phyloP scores from a whole-genome alignment of 1,140 invertebrate species.

The Tachypleus tridentatus region DNA sequence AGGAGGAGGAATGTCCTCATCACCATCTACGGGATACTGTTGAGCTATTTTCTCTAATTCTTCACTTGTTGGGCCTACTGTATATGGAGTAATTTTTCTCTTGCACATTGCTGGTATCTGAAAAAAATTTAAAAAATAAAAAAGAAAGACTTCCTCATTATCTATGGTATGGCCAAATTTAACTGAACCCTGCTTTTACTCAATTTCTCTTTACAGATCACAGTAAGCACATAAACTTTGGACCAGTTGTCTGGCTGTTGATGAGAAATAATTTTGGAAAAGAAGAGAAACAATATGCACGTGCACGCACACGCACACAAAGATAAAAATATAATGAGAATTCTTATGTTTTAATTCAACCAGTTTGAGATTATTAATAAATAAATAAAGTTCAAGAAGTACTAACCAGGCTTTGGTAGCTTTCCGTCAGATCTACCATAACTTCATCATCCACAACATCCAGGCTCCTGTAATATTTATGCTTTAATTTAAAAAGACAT shows the following conservation, averaged over 20 bases:
- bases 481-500: not conserved
- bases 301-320: no score
- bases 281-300: no score
- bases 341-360: no score
- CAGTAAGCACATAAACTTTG: no score
- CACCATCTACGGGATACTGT: conserved; percentile 35
- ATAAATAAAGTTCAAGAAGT: conserved; percentile 6
- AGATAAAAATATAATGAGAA: no score
- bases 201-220: no score
- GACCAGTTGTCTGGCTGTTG: no score
- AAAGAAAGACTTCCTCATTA: not conserved
- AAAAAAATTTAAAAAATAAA: not conserved
- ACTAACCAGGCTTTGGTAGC: conserved; percentile 42
- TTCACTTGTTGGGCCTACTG: conserved; percentile 38
- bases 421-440: conserved; percentile 46
- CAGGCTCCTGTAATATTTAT: conserved; percentile 34
- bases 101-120: conserved; percentile 36
- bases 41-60: conserved; percentile 38
- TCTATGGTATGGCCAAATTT: not conserved
- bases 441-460: conserved; percentile 44
- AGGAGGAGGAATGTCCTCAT: conserved; percentile 12
- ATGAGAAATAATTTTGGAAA: no score
- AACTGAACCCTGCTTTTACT: not conserved
- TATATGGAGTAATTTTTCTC: conserved; percentile 49
- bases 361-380: no score